These are phyloP conservation scores for Ctenopoma multispine DNA, from an alignment of 2,797 vertebrate genomes.

Conservation along the genomic window DNA sequence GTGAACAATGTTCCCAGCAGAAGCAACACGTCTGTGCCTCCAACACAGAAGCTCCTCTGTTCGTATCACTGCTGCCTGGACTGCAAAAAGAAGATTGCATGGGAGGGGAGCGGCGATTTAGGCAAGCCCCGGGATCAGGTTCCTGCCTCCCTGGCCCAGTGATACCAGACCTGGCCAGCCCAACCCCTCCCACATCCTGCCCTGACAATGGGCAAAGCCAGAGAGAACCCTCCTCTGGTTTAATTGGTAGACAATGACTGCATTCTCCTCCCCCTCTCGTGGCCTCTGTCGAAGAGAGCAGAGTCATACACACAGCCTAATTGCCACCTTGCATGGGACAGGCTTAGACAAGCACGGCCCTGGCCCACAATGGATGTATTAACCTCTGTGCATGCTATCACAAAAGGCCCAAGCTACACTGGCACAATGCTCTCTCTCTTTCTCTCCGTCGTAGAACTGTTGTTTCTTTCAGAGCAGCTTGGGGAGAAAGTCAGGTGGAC, in stretches of 20 bases:
- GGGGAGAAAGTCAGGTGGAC: slow-evolving; percentile 44
- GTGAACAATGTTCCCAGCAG: slow-evolving; percentile 31
- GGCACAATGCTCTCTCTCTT: slow-evolving; percentile 63
- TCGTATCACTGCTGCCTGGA: slow-evolving; percentile 51
- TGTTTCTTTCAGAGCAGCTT: slow-evolving; percentile 61
- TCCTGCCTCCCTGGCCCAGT: slow-evolving; percentile 57
- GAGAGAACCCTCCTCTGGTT: slow-evolving; percentile 51
- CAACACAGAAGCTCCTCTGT: slow-evolving; percentile 78
- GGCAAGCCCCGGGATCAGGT: slow-evolving; percentile 72
- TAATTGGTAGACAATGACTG: slow-evolving; percentile 76
- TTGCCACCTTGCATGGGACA: slow-evolving; percentile 71
- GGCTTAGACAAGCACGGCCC: slow-evolving; percentile 52
- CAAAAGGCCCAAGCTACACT: slow-evolving; percentile 69
- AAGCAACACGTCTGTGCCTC: slow-evolving; percentile 22
- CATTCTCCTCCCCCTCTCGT: slow-evolving; percentile 61
- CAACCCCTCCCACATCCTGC: slow-evolving; percentile 74
- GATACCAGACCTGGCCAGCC: slow-evolving; percentile 75
- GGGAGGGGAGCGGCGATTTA: slow-evolving; percentile 37
- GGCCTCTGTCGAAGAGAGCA: slow-evolving; percentile 46
- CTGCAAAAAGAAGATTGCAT: slow-evolving; percentile 39
- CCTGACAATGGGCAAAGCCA: slow-evolving; percentile 67
- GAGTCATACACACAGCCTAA: slow-evolving; percentile 64
- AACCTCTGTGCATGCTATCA: slow-evolving; percentile 63
- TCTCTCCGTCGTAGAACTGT: slow-evolving; percentile 48
- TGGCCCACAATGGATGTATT: slow-evolving; percentile 68